Percentiles rank a stretch among this genome's conserved stretches.
These are phyloP conservation scores for Achatina immaculata DNA, from an alignment of 1,140 invertebrate species.

Conservation along the genomic window DNA sequence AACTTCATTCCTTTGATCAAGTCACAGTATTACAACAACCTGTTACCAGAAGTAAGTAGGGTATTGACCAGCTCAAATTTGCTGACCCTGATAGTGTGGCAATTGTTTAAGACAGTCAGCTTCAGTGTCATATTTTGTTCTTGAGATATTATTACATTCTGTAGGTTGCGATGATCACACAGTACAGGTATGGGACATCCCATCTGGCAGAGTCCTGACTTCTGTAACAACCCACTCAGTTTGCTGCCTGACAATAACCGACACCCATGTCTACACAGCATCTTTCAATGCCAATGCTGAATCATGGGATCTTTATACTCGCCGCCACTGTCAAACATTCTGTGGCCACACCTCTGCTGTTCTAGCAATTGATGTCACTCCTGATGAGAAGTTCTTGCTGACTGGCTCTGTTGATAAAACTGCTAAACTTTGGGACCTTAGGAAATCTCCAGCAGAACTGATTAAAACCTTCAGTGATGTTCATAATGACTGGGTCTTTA, in stretches of 20 bases:
- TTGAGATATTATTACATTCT: too few relatives aligned
- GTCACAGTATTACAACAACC: too few relatives aligned
- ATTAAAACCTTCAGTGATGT: constrained; percentile 14
- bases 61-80: too few relatives aligned
- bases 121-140: too few relatives aligned
- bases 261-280: constrained; percentile 23
- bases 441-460: background rate
- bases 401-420: constrained; percentile 36
- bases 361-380: constrained; percentile 29
- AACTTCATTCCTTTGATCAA: too few relatives aligned
- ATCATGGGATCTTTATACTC: constrained; percentile 21
- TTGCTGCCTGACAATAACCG: constrained; percentile 19
- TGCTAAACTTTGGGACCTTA: constrained; percentile 28
- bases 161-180: constrained; percentile 35
- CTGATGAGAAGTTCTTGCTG: constrained; percentile 14
- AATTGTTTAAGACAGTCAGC: too few relatives aligned
- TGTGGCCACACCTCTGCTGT: constrained; percentile 37
- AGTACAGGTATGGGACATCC: constrained; percentile 29
- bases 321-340: constrained; percentile 11
- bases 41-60: too few relatives aligned
- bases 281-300: constrained; percentile 39
- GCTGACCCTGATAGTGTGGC: too few relatives aligned
- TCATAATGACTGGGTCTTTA: constrained; percentile 31
- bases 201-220: background rate
- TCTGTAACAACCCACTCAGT: constrained; percentile 23